Base-by-base conservation (phyloP, 2,113 vertebrate genomes). In the Rhinopomastus cyanomelas region DNA sequence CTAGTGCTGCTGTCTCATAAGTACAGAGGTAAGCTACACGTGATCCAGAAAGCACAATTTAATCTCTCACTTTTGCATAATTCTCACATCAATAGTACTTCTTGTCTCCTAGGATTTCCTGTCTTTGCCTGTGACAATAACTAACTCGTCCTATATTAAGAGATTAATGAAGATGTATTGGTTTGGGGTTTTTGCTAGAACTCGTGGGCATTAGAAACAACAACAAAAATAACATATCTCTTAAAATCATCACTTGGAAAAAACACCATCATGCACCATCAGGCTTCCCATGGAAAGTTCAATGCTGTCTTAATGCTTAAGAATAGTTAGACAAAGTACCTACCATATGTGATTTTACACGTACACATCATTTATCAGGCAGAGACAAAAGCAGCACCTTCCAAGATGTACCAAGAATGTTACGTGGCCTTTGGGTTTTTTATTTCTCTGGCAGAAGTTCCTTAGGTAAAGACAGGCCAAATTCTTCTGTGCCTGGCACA, bases 401-500 rank as follows among this genome's bases (percentile, higher is more conserved):
- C 17, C 48, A 77, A 42, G 39, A 42, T 75, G 48, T 75, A 73
- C 74, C n/a, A 88, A 83, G 73, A 64, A 32, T 5, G 15, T 25
- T 52, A 37, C 2, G 0, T 0, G 1, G 8, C 48, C 12, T 87
- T 89, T 89, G 8, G 68, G 48, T 34, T 49, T 17, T 61, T 95
- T 79, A 39, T 48, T 89, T 73, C 39, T 71, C 23, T 12, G 92
- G 78, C 84, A 93, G 36, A 88, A 53, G 12, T 64, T 81, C 77
- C 30, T 72, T 39, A 44, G 32, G 73, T 55, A 87, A 81, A 78
- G 39, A 15, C 22, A 65, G 62, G 67, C 85, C 81, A 94, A 92
- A 37, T 82, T 42, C 29, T 89, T 89, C 81, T 81, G 62, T 46
- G 57, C 48, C 65, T 92, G 89, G 74, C 81, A 90, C 27, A 62